A percentile compares a stretch with the other conserved stretches of the same genome.
These are phyloP conservation scores for Lycocerus yunnanus DNA, from an alignment of 2,888 invertebrate species.

Conservation along the genomic window DNA sequence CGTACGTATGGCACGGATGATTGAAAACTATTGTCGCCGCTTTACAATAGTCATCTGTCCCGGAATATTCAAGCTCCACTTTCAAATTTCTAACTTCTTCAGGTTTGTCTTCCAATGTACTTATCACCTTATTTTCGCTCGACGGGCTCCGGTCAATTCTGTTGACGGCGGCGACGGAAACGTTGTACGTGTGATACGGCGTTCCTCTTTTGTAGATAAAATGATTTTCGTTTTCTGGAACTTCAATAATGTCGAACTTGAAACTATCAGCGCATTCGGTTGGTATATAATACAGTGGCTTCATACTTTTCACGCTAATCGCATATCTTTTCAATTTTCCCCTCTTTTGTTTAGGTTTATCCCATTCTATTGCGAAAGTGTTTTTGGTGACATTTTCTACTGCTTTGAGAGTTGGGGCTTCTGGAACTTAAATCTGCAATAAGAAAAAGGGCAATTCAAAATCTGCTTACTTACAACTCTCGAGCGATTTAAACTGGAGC, in stretches of 20 bases:
- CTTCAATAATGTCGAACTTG: neutral
- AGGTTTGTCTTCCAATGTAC: conserved; percentile 18
- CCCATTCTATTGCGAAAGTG: conserved; percentile 17
- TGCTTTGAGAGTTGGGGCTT: conserved; percentile 13
- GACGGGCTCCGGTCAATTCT: conserved; percentile 14
- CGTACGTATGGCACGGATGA: conserved; percentile 29
- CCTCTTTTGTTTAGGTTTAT: conserved; percentile 23
- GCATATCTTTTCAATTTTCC: conserved; percentile 23
- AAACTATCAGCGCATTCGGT: conserved; percentile 12
- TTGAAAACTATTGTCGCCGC: conserved; percentile 13
- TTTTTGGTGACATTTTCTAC: neutral
- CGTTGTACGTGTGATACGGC: conserved; percentile 20
- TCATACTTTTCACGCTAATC: conserved; percentile 8
- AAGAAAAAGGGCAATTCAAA: neutral
- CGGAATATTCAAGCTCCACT: neutral
- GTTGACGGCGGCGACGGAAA: conserved; percentile 17
- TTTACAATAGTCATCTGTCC: conserved; percentile 17
- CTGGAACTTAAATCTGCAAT: conserved; percentile 19
- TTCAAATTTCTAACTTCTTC: conserved; percentile 16
- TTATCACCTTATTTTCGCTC: neutral
- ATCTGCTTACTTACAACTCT: conserved; percentile 20
- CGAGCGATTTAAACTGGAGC: conserved; percentile 9
- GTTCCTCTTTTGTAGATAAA: conserved; percentile 15
- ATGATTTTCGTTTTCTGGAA: neutral
- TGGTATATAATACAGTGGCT: conserved; percentile 14